Conservation (phyloP, 2,888 invertebrate species). For the Augochlorella aurata region DNA sequence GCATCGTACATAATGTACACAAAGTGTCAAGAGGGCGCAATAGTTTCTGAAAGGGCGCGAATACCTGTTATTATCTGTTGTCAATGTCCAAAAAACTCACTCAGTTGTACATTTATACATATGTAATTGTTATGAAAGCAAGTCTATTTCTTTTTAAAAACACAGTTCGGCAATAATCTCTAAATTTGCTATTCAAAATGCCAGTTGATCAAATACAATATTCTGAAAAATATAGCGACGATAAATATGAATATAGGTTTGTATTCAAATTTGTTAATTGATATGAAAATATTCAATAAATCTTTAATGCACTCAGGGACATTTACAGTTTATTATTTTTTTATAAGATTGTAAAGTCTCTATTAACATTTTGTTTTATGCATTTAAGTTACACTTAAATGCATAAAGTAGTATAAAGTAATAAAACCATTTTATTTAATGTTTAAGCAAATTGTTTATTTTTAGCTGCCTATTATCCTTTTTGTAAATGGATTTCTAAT, state of each 20-base stretch:
- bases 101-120: background rate
- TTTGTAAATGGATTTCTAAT: background rate
- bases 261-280: constrained; percentile 40
- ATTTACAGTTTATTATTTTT: background rate
- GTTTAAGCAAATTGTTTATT: background rate
- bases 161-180: background rate
- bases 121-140: constrained; percentile 14
- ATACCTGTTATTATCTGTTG: constrained; percentile 19
- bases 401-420: too few species aligned
- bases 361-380: background rate
- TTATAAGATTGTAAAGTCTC: background rate
- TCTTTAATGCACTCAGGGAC: background rate
- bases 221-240: constrained; percentile 95
- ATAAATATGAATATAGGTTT: constrained; percentile 94
- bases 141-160: background rate
- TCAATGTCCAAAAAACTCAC: constrained; percentile 15
- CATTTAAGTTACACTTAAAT: background rate
- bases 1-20: too few species aligned
- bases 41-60: constrained; percentile 8
- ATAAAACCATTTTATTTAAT: background rate
- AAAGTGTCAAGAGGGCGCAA: constrained; percentile 11
- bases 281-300: constrained; percentile 1
- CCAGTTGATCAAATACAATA: constrained; percentile 94
- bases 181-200: constrained; percentile 81
- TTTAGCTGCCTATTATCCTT: background rate